These are phyloP conservation scores for Watersipora subatra DNA, from an alignment of 1,140 invertebrate genomes.

Conservation along the genomic window DNA sequence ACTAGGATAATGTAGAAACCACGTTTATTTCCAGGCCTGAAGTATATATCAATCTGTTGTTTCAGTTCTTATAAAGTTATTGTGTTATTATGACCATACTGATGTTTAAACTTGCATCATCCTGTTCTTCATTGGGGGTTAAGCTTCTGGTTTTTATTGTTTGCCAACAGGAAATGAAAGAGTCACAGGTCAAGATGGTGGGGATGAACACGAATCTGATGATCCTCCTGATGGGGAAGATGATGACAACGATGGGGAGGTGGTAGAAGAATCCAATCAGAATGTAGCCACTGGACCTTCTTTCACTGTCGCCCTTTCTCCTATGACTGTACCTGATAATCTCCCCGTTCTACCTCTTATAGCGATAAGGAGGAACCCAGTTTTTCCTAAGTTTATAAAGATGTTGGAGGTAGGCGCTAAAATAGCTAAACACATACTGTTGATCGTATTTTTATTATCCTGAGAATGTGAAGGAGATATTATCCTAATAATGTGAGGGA, in stretches of 20 bases:
- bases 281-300: background rate
- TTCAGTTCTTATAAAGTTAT: no score
- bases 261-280: background rate
- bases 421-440: background rate
- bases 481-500: background rate
- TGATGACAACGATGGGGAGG: background rate
- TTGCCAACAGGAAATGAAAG: no score
- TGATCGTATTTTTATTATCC: background rate
- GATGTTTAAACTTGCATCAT: no score
- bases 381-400: conserved; percentile 97
- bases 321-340: conserved; percentile 85
- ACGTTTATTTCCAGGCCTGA: no score
- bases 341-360: conserved; percentile 92
- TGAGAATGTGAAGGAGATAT: background rate
- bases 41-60: no score
- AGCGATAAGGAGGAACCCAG: conserved; percentile 80
- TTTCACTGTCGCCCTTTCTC: conserved; percentile 19
- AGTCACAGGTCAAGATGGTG: background rate
- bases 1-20: no score
- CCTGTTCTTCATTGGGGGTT: no score
- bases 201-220: background rate
- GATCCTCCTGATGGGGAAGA: background rate
- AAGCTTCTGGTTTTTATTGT: no score
- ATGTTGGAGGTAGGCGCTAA: conserved; percentile 64
- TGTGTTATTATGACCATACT: no score